Evolutionary conservation across 2,888 invertebrate species (phyloP).

Genomic region (Eremobia ochroleuca): DNA sequence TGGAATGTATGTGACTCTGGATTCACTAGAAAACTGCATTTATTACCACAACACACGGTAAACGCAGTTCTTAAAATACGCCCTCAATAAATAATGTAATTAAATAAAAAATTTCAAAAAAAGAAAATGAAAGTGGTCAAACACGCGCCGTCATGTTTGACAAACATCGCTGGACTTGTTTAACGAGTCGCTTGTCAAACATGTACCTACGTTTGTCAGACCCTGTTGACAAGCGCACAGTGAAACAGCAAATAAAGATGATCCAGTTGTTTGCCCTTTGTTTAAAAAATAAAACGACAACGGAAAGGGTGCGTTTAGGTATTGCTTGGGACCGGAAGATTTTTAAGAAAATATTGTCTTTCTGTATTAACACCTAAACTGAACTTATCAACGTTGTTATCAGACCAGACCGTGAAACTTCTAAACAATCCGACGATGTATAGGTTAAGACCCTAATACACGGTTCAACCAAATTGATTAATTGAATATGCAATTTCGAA

Average conservation of each 20-base stretch:
- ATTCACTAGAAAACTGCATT: neutral
- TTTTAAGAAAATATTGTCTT: slow-evolving; percentile 6
- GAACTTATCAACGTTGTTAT: neutral
- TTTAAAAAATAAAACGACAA: slow-evolving; percentile 31
- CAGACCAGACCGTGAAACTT: neutral
- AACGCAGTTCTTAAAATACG: neutral
- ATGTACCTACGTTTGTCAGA: slow-evolving; percentile 34
- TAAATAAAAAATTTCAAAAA: slow-evolving; percentile 6
- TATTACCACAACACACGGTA: neutral
- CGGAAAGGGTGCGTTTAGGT: slow-evolving; percentile 3
- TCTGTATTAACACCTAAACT: neutral
- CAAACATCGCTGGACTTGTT: slow-evolving; percentile 49
- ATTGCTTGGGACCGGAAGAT: neutral
- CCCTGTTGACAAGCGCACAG: slow-evolving; percentile 46
- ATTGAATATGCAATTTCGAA: no score
- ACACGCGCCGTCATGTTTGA: slow-evolving; percentile 35
- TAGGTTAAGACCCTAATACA: neutral
- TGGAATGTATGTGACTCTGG: no score
- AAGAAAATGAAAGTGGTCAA: slow-evolving; percentile 52
- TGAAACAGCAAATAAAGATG: slow-evolving; percentile 58
- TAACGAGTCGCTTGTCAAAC: slow-evolving; percentile 47
- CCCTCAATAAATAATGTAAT: neutral
- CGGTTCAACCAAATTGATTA: no score
- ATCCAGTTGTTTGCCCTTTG: slow-evolving; percentile 41
- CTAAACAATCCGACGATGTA: neutral